These are phyloP conservation scores for Cosmia trapezina DNA, from an alignment of 2,888 invertebrate genomes.

Conservation along the genomic window DNA sequence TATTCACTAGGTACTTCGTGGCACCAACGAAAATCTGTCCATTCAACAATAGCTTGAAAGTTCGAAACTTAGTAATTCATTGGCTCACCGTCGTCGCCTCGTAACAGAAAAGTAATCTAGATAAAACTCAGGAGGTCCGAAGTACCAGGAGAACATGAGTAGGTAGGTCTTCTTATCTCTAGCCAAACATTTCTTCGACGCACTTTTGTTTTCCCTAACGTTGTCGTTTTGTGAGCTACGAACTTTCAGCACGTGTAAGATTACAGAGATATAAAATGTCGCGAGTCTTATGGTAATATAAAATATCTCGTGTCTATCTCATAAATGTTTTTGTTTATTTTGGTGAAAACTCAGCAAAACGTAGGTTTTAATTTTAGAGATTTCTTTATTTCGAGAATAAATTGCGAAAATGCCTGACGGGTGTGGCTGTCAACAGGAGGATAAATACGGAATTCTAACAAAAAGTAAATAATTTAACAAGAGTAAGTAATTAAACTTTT, in stretches of 20 bases:
- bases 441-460: not conserved
- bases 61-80: conserved; percentile 50
- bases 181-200: conserved; percentile 49
- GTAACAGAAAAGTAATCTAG: conserved; percentile 49
- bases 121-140: conserved; percentile 32
- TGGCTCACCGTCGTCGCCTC: conserved; percentile 10
- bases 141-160: conserved; percentile 34
- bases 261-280: conserved; percentile 28
- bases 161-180: conserved; percentile 51
- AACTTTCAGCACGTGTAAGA: conserved; percentile 26
- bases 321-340: conserved; percentile 11
- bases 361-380: not conserved
- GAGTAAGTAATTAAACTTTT: too few relatives aligned
- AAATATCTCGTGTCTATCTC: conserved; percentile 7
- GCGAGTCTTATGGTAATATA: conserved; percentile 12
- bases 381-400: not conserved
- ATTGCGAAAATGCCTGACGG: not conserved
- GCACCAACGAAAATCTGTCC: conserved; percentile 7
- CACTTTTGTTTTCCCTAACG: conserved; percentile 68
- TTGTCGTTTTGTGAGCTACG: too few relatives aligned
- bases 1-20: not conserved
- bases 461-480: too few relatives aligned
- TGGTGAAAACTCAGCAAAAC: not conserved
- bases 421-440: not conserved
- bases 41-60: conserved; percentile 22